Conservation (phyloP, 2,113 vertebrate genomes). For the Xiphias gladius region DNA sequence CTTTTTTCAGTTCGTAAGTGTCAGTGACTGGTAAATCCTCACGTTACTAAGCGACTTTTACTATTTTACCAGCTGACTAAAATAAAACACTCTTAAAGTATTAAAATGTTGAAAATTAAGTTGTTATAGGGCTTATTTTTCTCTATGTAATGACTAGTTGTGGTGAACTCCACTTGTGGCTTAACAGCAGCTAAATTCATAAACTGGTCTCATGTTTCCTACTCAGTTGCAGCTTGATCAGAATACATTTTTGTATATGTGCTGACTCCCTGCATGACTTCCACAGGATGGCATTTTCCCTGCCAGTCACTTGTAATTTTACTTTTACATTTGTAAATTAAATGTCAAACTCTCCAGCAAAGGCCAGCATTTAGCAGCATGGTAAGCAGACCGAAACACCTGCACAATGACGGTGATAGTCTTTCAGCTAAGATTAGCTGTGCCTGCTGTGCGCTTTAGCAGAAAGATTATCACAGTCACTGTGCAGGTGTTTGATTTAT, state of each 20-base stretch:
- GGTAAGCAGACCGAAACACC: conserved; percentile 7
- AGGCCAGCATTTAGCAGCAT: conserved; percentile 1
- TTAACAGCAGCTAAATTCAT: neutral
- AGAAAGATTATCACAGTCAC: conserved; percentile 2
- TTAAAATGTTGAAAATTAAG: conserved; percentile 21
- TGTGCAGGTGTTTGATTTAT: conserved; percentile 20
- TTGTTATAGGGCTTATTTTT: neutral
- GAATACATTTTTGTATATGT: neutral
- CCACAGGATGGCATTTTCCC: neutral
- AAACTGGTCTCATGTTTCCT: neutral
- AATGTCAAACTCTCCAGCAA: neutral
- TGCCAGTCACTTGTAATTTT: neutral
- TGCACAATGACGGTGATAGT: conserved; percentile 16
- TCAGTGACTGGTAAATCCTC: conserved; percentile 29
- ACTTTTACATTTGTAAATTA: neutral
- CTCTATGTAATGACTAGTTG: neutral
- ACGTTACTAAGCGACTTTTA: conserved; percentile 12
- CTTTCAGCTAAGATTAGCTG: conserved; percentile 12
- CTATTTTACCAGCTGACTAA: conserved; percentile 5
- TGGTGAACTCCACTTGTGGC: neutral
- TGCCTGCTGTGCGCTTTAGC: conserved; percentile 11
- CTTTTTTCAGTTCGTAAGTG: conserved; percentile 11
- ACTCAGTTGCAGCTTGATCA: neutral
- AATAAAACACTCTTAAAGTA: conserved; percentile 34
- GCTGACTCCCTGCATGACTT: neutral